These are phyloP conservation scores for Sinhomidia bicolor DNA, from an alignment of 2,888 invertebrate genomes.

Conservation along the genomic window DNA sequence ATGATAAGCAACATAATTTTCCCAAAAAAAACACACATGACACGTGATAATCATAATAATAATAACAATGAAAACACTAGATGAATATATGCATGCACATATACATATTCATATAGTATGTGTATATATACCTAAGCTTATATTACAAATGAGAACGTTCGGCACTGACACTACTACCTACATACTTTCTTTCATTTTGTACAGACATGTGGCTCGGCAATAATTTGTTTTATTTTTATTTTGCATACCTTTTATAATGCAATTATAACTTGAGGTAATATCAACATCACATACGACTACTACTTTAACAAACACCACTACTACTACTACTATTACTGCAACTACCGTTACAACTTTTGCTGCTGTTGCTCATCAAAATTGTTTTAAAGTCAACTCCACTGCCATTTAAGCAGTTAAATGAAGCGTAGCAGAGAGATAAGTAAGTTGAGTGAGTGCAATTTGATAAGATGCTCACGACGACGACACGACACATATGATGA, in stretches of 20 bases:
- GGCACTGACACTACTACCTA: conserved; percentile 17
- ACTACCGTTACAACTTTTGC: not conserved
- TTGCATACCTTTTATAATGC: conserved; percentile 32
- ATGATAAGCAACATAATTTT: conserved; percentile 4
- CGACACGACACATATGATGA: conserved; percentile 41
- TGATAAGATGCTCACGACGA: conserved; percentile 67
- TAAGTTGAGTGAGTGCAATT: conserved; percentile 47
- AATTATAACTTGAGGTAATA: not conserved
- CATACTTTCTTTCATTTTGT: no score
- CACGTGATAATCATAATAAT: conserved; percentile 7
- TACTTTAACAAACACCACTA: not conserved
- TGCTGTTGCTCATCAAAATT: conserved; percentile 5
- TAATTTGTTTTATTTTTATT: conserved; percentile 2
- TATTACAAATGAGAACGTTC: conserved; percentile 12
- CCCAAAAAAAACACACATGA: no score
- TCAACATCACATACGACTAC: not conserved
- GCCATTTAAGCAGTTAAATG: conserved; percentile 33
- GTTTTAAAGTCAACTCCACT: conserved; percentile 46
- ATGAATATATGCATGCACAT: no score
- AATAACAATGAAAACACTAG: conserved; percentile 2
- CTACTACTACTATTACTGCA: not conserved
- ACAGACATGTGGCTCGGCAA: not conserved
- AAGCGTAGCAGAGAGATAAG: conserved; percentile 17
- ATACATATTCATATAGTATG: no score
- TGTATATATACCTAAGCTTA: no score